These are phyloP conservation scores for Calliphora vicina DNA, from an alignment of 1,140 invertebrate species.

Conservation along the genomic window DNA sequence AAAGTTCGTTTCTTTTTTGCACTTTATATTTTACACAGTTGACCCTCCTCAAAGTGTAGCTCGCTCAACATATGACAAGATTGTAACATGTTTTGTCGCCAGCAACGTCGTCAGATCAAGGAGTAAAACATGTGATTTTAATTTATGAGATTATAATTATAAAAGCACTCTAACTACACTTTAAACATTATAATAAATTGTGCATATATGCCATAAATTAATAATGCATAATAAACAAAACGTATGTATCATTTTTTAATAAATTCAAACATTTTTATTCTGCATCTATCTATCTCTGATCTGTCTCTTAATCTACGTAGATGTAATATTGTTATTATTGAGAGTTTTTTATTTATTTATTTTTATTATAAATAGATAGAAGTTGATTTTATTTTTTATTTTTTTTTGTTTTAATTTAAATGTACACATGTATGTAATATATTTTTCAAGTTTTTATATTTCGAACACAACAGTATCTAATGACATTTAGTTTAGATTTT, in stretches of 20 bases:
- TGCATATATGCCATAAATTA: not conserved
- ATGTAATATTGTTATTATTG: not conserved
- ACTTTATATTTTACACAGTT: not conserved
- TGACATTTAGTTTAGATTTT: not conserved
- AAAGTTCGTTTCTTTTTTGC: not conserved
- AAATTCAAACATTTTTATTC: not conserved
- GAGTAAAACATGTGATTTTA: not conserved
- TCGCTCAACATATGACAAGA: not conserved
- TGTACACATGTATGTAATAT: too few species aligned
- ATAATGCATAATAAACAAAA: not conserved
- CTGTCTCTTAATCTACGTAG: not conserved
- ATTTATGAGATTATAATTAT: not conserved
- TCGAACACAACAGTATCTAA: not conserved
- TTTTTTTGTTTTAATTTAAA: too few species aligned
- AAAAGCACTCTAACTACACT: conserved; percentile 3
- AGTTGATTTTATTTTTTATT: too few species aligned
- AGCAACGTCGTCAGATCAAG: not conserved
- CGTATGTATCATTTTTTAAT: not conserved
- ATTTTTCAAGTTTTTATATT: not conserved
- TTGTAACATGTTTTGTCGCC: not conserved
- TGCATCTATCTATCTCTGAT: not conserved
- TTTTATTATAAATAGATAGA: too few species aligned
- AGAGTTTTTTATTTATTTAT: not conserved
- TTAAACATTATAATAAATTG: not conserved
- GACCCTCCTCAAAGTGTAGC: not conserved